These are phyloP conservation scores for Albula glossodonta DNA, from an alignment of 2,113 vertebrate genomes.

Conservation along the genomic window DNA sequence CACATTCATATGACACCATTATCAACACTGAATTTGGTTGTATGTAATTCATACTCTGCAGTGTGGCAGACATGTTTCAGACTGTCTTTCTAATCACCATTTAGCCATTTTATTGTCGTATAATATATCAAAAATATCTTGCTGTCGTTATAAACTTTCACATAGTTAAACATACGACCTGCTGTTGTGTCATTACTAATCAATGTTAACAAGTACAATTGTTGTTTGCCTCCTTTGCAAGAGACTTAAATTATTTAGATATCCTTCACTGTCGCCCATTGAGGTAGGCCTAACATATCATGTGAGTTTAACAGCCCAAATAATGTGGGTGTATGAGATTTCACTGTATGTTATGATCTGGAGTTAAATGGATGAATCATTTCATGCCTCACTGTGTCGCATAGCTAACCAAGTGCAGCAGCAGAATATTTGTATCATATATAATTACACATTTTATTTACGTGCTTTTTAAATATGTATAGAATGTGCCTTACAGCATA, in stretches of 20 bases:
- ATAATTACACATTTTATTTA: slow-evolving; percentile 24
- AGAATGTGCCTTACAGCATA: not conserved
- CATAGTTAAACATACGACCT: too few species aligned
- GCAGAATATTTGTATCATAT: slow-evolving; percentile 9
- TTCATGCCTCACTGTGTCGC: slow-evolving; percentile 32
- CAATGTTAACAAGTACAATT: not conserved
- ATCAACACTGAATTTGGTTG: too few species aligned
- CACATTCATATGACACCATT: too few species aligned
- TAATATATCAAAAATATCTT: too few species aligned
- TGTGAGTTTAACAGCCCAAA: too few species aligned
- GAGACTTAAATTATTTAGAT: not conserved
- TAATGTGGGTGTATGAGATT: slow-evolving; percentile 19
- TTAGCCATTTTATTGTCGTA: too few species aligned
- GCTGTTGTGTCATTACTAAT: too few species aligned
- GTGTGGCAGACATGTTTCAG: too few species aligned
- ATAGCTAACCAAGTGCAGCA: not conserved
- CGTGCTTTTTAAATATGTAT: slow-evolving; percentile 28
- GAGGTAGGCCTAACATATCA: too few species aligned
- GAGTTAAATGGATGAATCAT: slow-evolving; percentile 18
- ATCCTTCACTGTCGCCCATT: not conserved
- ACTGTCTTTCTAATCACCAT: too few species aligned
- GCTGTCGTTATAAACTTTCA: too few species aligned
- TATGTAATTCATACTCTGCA: too few species aligned
- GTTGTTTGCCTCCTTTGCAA: not conserved
- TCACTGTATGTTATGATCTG: slow-evolving; percentile 23